phyloP scores from a whole-genome alignment of 1,140 invertebrate species.

The Drosophila sechellia region DNA sequence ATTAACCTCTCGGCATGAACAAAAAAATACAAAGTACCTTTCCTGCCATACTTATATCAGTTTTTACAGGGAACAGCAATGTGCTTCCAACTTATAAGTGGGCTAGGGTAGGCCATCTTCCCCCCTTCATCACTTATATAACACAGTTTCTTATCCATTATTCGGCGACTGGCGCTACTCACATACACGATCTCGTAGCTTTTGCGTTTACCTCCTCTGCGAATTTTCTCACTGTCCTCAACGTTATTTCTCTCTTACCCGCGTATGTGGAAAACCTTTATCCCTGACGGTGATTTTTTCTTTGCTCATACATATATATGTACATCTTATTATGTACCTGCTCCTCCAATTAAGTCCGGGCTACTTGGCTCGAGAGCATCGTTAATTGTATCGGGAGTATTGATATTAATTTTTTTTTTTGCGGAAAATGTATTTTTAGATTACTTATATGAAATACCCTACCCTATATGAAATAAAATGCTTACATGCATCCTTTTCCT shows the following conservation, averaged over 20 bases:
- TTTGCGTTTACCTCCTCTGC: background rate
- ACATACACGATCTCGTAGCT: constrained; percentile 18
- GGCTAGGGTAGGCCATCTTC: background rate
- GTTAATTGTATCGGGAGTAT: background rate
- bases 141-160: constrained; percentile 46
- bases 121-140: constrained; percentile 25
- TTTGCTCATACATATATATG: constrained; percentile 31
- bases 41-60: constrained; percentile 20
- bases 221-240: constrained; percentile 44
- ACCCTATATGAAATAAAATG: too few relatives aligned
- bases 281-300: constrained; percentile 63
- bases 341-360: constrained; percentile 49
- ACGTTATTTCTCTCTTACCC: constrained; percentile 71
- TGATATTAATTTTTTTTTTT: background rate
- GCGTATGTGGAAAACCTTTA: constrained; percentile 74
- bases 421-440: too few relatives aligned
- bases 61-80: constrained; percentile 61
- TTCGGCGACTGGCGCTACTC: constrained; percentile 45
- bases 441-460: too few relatives aligned
- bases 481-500: too few relatives aligned
- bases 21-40: too few relatives aligned
- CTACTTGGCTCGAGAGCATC: constrained; percentile 30
- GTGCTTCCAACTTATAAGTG: constrained; percentile 37
- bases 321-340: constrained; percentile 51
- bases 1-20: constrained; percentile 28